Conservation (phyloP, 2,797 vertebrate genomes). For the Poeciliopsis paucimaculata region DNA sequence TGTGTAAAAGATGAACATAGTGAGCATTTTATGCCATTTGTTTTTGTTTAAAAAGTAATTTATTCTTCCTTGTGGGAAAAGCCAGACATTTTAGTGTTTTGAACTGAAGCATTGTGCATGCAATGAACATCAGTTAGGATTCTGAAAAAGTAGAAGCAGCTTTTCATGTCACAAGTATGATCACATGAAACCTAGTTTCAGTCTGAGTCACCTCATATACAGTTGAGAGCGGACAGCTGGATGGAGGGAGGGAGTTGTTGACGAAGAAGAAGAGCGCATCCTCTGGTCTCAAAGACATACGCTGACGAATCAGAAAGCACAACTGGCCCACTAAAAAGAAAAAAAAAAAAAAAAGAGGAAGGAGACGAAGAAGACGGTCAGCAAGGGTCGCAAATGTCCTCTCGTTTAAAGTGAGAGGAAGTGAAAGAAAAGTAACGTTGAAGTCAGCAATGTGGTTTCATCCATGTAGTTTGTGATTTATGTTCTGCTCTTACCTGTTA, state of each 20-base stretch:
- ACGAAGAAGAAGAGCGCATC: constrained; percentile 99
- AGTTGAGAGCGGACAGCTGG: constrained; percentile 93
- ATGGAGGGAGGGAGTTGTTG: constrained; percentile 96
- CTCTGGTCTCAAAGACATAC: constrained; percentile 94
- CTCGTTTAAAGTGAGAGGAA: constrained; percentile 25
- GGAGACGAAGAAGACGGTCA: constrained; percentile 26
- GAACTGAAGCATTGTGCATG: neutral
- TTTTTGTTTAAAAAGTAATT: neutral
- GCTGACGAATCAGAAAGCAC: constrained; percentile 96
- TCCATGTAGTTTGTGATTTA: neutral
- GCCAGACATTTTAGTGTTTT: neutral
- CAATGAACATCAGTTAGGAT: neutral
- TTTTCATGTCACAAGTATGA: neutral
- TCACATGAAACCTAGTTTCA: neutral
- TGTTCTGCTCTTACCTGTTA: constrained; percentile 77
- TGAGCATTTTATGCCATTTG: neutral
- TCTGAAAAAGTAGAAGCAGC: neutral
- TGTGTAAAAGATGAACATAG: neutral
- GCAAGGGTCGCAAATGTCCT: fast-evolving
- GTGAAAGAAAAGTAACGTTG: neutral
- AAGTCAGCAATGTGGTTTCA: neutral
- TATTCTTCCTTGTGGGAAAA: neutral
- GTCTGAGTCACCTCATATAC: constrained; percentile 90
- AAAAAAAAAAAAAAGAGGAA: neutral
- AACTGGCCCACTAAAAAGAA: constrained; percentile 88